Evolutionary conservation across 2,888 invertebrate genomes (phyloP).

Genomic region (Drosophila barbarae): DNA sequence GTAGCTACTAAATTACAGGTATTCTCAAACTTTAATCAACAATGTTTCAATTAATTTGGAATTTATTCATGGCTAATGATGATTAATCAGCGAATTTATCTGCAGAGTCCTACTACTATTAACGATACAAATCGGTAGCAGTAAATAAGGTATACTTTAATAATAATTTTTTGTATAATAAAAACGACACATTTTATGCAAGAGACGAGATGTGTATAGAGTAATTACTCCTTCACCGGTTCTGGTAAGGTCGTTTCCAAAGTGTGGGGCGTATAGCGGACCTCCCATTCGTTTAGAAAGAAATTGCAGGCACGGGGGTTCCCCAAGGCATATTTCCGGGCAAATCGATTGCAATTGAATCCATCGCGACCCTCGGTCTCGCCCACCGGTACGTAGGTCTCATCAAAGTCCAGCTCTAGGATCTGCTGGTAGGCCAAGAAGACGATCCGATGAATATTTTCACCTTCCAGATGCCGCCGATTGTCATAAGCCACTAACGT

Average conservation of each 20-base stretch:
- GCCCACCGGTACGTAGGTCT: conserved; percentile 20
- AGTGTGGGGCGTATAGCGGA: neutral
- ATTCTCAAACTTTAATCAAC: neutral
- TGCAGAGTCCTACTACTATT: neutral
- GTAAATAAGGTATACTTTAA: neutral
- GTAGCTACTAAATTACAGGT: neutral
- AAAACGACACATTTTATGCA: neutral
- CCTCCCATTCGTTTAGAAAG: conserved; percentile 40
- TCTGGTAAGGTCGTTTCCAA: neutral
- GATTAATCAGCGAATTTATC: neutral
- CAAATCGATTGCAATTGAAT: conserved; percentile 48
- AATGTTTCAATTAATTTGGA: conserved; percentile 4
- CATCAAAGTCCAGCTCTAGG: conserved; percentile 61
- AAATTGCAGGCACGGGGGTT: conserved; percentile 58
- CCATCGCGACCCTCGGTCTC: conserved; percentile 21
- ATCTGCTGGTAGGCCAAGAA: conserved; percentile 54
- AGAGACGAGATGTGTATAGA: neutral
- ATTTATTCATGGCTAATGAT: conserved; percentile 1
- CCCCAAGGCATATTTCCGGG: conserved; percentile 61
- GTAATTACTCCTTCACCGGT: neutral
- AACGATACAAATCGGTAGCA: neutral
- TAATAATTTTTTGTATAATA: neutral
- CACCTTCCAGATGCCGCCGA: neutral
- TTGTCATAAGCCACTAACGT: conserved; percentile 38
- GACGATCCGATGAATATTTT: conserved; percentile 37